Conservation (phyloP, 1,140 invertebrate species). For the Philotrypesis tridentata region DNA sequence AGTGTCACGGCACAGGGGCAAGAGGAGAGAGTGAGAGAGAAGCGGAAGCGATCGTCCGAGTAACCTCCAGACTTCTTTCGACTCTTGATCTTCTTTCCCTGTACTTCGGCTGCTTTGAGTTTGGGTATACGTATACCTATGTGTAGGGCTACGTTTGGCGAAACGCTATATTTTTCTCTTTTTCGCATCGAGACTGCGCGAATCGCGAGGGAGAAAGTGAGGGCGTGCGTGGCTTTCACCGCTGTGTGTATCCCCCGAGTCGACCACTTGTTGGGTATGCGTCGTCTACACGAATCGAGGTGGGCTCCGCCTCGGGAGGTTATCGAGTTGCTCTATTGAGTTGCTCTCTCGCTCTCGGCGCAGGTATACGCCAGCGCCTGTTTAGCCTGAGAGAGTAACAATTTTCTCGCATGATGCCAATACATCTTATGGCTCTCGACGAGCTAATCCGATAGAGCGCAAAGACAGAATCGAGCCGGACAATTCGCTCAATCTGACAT, state of each 20-base stretch:
- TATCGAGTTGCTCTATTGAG: no score
- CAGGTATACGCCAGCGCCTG: no score
- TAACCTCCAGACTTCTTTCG: conserved; percentile 19
- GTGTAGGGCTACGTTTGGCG: no score
- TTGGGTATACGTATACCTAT: no score
- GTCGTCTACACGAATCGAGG: neutral
- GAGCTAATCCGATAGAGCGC: no score
- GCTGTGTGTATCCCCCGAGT: neutral
- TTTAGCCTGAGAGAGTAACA: no score
- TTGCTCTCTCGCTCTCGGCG: no score
- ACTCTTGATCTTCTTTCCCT: neutral
- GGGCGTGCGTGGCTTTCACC: neutral
- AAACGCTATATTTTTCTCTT: neutral
- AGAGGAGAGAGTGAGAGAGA: neutral
- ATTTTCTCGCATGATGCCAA: no score
- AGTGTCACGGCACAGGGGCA: conserved; percentile 30
- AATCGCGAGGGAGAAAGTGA: neutral
- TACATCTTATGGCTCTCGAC: no score
- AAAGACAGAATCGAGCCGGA: no score
- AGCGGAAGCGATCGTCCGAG: conserved; percentile 11
- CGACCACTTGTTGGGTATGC: neutral
- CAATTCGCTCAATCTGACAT: no score
- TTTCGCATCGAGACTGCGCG: neutral
- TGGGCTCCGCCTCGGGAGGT: neutral
- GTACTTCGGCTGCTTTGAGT: neutral